phyloP scores from a whole-genome alignment of 2,113 vertebrate genomes.

The Chaenogobius annularis region DNA sequence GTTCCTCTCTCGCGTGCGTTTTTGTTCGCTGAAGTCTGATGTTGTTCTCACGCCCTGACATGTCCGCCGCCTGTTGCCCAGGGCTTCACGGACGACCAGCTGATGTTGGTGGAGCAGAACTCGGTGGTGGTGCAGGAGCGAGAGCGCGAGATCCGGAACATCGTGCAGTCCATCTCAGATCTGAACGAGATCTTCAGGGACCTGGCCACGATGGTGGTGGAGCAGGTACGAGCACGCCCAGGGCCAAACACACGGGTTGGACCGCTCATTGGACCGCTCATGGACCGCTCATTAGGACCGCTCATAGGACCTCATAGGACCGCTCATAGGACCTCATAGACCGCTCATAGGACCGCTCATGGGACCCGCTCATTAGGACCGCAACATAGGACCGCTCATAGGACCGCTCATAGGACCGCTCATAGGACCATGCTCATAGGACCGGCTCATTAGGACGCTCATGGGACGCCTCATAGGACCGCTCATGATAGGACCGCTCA shows the following conservation, averaged over 20 bases:
- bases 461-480: no score
- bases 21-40: neutral
- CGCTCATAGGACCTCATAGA: no score
- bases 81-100: constrained; percentile 94
- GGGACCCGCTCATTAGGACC: no score
- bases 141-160: constrained; percentile 91
- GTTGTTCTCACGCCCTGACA: neutral
- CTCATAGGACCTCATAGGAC: no score
- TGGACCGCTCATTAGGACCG: no score
- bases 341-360: no score
- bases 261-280: no score
- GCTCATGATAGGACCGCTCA: no score
- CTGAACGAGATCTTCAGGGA: constrained; percentile 96
- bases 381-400: no score
- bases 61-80: constrained; percentile 35
- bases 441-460: no score
- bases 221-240: constrained; percentile 82
- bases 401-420: no score
- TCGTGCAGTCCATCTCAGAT: constrained; percentile 96
- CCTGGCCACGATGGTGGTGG: constrained; percentile 94
- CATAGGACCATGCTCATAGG: no score
- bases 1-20: neutral
- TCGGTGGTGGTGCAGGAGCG: constrained; percentile 90
- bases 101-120: constrained; percentile 90
- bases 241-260: neutral